Evolutionary conservation across 2,888 invertebrate genomes (phyloP), one percentile per base, ranked within the genome.

Genomic region (Thymelicus lineola): DNA sequence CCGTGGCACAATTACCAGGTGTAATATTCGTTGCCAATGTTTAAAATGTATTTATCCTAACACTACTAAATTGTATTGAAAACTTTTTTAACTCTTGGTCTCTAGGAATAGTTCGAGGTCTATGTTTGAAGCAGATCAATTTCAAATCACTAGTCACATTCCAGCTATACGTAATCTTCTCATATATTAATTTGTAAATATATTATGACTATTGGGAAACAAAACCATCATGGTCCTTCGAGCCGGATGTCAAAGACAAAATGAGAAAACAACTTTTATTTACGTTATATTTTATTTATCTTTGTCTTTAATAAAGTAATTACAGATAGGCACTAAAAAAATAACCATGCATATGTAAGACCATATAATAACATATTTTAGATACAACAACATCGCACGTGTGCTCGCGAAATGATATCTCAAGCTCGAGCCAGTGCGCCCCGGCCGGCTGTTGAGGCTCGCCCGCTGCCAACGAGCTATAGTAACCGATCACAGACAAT

Each of bases 261-360:
- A 50, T 50, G 14, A 76, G 74, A 85, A 87, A 89, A 79, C 60
- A 79, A 76, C 75, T 75, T 74, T 82, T 86, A 88, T 90, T 91
- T 90, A 90, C 89, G 91, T 91, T 81, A 90, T 91, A 89, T 90
- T 92, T 92, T 92, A 91, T 93, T 68, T 92, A 93, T 92, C 91
- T 93, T 92, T 92, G 93, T 93, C 91, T 93, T 93, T 90, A 91
- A 93, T 93, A 93, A 93, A 93, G 92, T 93, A 93, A 92, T 93
- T 93, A 93, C 90, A 93, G 93, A 89, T 91, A 93, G 92, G 92
- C 93, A 91, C 92, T 93, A 93, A 92, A 92, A 91, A 92, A 93
- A 92, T 91, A 93, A 93, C 91, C 92, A 93, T 93, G 92, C 93
- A 88, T 91, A 91, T 91, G 87, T 87, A 90, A 88, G 90, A 93